Base-by-base conservation (phyloP, 1,140 invertebrate species). In the Pentalonia nigronervosa region DNA sequence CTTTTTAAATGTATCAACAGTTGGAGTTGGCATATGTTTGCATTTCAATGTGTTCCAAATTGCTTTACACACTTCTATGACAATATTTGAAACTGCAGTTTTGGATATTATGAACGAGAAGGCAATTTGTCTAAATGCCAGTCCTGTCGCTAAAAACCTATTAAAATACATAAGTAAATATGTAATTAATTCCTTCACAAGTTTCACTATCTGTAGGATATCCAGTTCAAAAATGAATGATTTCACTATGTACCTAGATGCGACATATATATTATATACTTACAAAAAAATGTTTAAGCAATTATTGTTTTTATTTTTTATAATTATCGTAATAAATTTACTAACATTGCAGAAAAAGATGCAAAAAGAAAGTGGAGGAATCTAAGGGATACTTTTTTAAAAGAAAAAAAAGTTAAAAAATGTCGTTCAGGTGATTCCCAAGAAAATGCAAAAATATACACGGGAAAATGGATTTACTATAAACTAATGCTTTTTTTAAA, bases 71-170 rank as follows among this genome's bases (percentile, higher is more conserved):
- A 83, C 81, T 21, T 83, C 81, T 36, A 83, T 83, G 36, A 83
- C 7, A 83, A 83, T 83, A 34, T 7, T 83, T 83, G 81, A 83
- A 11, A 83, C 21, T 83, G 81, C n/a, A 83, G 11, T 36, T 83
- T 83, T 83, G 11, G n/a, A 83, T 83, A 83, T 83, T 83, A 25
- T 83, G 81, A 83, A 83, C 36, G 81, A 83, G 11, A 83, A 36
- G 34, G 14, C 81, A 34, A 83, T 83, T 83, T 83, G 81, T 83
- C 81, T 83, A 23, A 83, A 83, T 83, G 81, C 81, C 81, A 83
- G 81, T 36, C 81, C 81, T 83, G 81, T 83, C 36, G 81, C n/a
- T 83, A 83, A 21, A 83, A 36, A 83, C 81, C 81, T 83, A 93
- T 50, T 76, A 92, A 47, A 45, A 60, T 87, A 14, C 25, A 34